phyloP scores from a whole-genome alignment of 2,113 vertebrate genomes.

The Percopsis transmontana region DNA sequence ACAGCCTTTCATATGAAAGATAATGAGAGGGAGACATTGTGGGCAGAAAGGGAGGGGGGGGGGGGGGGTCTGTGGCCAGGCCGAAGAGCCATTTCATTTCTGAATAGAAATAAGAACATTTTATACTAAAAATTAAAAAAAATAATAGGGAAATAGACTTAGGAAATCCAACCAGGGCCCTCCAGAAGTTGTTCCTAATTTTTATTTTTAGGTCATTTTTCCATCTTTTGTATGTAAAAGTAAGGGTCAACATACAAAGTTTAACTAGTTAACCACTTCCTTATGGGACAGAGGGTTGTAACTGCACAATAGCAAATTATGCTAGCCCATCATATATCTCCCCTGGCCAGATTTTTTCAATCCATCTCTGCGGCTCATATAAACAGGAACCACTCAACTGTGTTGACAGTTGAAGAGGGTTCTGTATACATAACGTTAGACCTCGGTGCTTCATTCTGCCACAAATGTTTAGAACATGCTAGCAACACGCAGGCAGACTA shows the following conservation, averaged over 20 bases:
- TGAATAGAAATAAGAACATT: too few relatives aligned
- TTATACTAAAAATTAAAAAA: too few relatives aligned
- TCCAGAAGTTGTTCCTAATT: too few relatives aligned
- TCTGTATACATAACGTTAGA: conserved; percentile 57
- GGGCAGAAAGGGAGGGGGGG: not conserved
- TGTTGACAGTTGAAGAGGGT: conserved; percentile 64
- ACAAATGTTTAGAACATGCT: conserved; percentile 57
- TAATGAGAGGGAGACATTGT: not conserved
- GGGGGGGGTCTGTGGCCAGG: not conserved
- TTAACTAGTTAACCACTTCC: not conserved
- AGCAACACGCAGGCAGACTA: conserved; percentile 30
- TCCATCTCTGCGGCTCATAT: conserved; percentile 57
- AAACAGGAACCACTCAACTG: conserved; percentile 74
- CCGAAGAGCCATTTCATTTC: too few relatives aligned
- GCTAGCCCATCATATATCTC: conserved; percentile 29
- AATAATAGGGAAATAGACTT: not conserved
- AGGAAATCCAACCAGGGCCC: too few relatives aligned
- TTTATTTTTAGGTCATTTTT: too few relatives aligned
- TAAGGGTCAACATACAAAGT: not conserved
- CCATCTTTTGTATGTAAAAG: too few relatives aligned
- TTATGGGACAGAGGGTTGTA: conserved; percentile 8
- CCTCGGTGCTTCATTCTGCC: conserved; percentile 55
- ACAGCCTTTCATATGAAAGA: conserved; percentile 49
- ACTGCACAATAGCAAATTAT: not conserved
- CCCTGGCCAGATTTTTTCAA: conserved; percentile 29